Evolutionary conservation across 2,797 vertebrate species (phyloP).

Genomic region (Lutjanus argentimaculatus): DNA sequence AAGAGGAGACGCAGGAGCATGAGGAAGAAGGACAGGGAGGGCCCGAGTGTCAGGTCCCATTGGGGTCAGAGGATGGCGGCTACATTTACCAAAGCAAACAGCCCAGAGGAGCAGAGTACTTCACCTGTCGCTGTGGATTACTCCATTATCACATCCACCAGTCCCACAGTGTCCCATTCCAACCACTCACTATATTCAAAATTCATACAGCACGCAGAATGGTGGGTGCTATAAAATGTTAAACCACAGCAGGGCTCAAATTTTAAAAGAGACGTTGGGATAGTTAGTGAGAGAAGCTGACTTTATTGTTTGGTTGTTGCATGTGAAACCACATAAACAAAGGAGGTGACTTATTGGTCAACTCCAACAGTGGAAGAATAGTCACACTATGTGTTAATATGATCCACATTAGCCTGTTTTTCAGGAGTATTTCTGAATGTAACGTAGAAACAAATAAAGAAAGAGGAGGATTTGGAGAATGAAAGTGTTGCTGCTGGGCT

Average conservation of each 20-base stretch:
- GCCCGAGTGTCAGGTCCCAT: slow-evolving; percentile 82
- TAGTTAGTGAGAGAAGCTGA: slow-evolving; percentile 10
- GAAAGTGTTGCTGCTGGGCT: not conserved
- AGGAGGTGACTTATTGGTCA: not conserved
- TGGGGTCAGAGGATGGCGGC: slow-evolving; percentile 77
- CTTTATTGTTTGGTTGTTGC: not conserved
- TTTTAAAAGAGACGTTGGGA: slow-evolving; percentile 28
- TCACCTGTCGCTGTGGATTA: slow-evolving; percentile 81
- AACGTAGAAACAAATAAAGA: not conserved
- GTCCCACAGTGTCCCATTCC: slow-evolving; percentile 60
- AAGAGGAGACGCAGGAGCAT: slow-evolving; percentile 27
- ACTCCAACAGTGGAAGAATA: not conserved
- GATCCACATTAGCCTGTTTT: not conserved
- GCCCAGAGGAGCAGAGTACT: slow-evolving; percentile 78
- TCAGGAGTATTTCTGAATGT: not conserved
- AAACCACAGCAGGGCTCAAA: slow-evolving; percentile 39
- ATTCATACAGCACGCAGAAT: slow-evolving; percentile 69
- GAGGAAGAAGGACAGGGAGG: slow-evolving; percentile 59
- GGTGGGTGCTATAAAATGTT: slow-evolving; percentile 62
- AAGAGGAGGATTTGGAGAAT: not conserved
- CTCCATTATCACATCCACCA: slow-evolving; percentile 72
- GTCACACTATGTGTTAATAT: not conserved
- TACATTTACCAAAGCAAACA: slow-evolving; percentile 84
- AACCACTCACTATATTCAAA: slow-evolving; percentile 72
- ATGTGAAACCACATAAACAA: not conserved